phyloP scores from a whole-genome alignment of 2,113 vertebrate genomes.

The Neoarius graeffei region DNA sequence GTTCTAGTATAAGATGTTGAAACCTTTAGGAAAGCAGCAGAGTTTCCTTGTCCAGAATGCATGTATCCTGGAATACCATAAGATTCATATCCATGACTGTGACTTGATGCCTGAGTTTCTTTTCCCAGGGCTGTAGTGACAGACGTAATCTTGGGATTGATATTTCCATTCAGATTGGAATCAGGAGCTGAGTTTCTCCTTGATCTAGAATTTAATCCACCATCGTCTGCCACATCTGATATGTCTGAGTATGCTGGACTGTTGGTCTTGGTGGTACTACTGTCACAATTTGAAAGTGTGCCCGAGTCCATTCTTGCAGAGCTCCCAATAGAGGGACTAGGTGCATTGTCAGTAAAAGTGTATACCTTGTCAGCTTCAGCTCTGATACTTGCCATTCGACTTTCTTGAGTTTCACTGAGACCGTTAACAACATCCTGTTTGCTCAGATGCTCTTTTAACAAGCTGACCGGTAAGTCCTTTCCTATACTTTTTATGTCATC shows the following conservation, averaged over 20 bases:
- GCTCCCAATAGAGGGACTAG: slow-evolving; percentile 95
- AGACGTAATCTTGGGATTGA: slow-evolving; percentile 74
- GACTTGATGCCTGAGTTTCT: slow-evolving; percentile 89
- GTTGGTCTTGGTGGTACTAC: slow-evolving; percentile 83
- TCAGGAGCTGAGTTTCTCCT: slow-evolving; percentile 86
- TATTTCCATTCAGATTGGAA: slow-evolving; percentile 77
- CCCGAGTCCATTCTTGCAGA: slow-evolving; percentile 86
- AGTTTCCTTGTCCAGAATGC: slow-evolving; percentile 82
- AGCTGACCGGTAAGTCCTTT: slow-evolving; percentile 89
- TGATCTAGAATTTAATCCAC: slow-evolving; percentile 87
- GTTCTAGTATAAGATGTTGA: slow-evolving; percentile 76
- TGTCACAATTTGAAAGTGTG: slow-evolving; percentile 81
- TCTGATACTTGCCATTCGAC: slow-evolving; percentile 96
- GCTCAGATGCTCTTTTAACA: slow-evolving; percentile 94
- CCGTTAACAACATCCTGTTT: slow-evolving; percentile 89
- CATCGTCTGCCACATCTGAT: slow-evolving; percentile 93
- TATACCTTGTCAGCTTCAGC: slow-evolving; percentile 99
- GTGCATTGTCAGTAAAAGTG: slow-evolving; percentile 97
- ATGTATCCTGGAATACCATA: slow-evolving; percentile 92
- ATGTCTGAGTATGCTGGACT: slow-evolving; percentile 98
- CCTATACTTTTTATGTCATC: slow-evolving; percentile 84
- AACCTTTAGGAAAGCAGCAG: slow-evolving; percentile 75
- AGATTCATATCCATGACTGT: slow-evolving; percentile 91
- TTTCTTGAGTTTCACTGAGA: slow-evolving; percentile 88
- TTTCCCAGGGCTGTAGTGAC: slow-evolving; percentile 76